Percentiles rank a stretch among this genome's conserved stretches.
phyloP scores from a whole-genome alignment of 1,140 invertebrate species.

The Orchestia grillus region DNA sequence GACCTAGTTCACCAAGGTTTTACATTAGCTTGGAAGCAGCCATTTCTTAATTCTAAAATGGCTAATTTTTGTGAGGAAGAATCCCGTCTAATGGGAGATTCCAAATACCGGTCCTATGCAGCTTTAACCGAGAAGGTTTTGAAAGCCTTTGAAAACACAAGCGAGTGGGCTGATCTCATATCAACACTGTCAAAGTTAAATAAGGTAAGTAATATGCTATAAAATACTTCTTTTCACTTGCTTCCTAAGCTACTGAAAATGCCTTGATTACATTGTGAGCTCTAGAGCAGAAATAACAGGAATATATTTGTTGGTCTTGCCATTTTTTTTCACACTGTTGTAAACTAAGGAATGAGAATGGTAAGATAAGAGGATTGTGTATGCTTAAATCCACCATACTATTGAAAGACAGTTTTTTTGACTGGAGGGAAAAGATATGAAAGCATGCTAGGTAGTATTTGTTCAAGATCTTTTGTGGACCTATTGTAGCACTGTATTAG shows the following conservation, averaged over 20 bases:
- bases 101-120: constrained; percentile 81
- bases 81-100: constrained; percentile 81
- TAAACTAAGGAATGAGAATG: too few species aligned
- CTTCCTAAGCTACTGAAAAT: neutral
- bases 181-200: constrained; percentile 92
- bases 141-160: constrained; percentile 93
- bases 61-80: constrained; percentile 75
- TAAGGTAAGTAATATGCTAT: constrained; percentile 77
- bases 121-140: constrained; percentile 89
- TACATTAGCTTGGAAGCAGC: neutral
- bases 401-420: too few species aligned
- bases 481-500: too few species aligned
- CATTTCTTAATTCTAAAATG: constrained; percentile 51
- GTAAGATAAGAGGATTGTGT: too few species aligned
- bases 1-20: neutral
- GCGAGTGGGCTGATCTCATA: constrained; percentile 96
- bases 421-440: too few species aligned
- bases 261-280: too few species aligned
- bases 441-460: too few species aligned
- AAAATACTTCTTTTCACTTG: neutral
- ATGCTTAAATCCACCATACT: too few species aligned
- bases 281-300: too few species aligned
- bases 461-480: too few species aligned
- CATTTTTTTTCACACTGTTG: too few species aligned
- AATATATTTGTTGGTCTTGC: too few species aligned